Conservation (phyloP, 2,888 invertebrate species). For the Poecilus cupreus region DNA sequence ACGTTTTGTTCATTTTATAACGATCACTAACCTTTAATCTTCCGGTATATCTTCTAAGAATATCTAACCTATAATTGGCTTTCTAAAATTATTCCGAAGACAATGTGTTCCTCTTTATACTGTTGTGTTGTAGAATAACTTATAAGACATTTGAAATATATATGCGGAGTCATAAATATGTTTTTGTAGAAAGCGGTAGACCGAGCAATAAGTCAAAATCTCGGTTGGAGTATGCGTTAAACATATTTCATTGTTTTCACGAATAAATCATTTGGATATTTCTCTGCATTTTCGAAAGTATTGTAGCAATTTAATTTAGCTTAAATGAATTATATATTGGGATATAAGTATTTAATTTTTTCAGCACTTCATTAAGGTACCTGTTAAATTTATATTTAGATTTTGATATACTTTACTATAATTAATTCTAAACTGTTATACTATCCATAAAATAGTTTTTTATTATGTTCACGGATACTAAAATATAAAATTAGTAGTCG, state of each 20-base stretch:
- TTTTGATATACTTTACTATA: no score
- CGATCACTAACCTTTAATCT: constrained; percentile 13
- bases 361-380: no score
- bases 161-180: neutral
- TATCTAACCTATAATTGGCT: constrained; percentile 4
- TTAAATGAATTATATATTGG: no score
- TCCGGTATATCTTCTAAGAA: constrained; percentile 19
- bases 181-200: constrained; percentile 8
- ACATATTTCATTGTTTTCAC: neutral
- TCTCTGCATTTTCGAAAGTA: neutral
- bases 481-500: no score
- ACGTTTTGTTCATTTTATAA: neutral
- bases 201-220: neutral
- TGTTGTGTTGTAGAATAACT: neutral
- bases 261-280: neutral
- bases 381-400: no score
- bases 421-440: no score
- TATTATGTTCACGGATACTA: no score
- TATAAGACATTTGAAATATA: neutral
- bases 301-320: neutral
- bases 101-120: neutral
- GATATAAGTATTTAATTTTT: no score
- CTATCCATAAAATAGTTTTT: no score
- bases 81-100: neutral
- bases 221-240: neutral